Percentiles rank a stretch among this genome's conserved stretches.
phyloP scores from a whole-genome alignment of 2,113 vertebrate species.

The Phyllopteryx taeniolatus region DNA sequence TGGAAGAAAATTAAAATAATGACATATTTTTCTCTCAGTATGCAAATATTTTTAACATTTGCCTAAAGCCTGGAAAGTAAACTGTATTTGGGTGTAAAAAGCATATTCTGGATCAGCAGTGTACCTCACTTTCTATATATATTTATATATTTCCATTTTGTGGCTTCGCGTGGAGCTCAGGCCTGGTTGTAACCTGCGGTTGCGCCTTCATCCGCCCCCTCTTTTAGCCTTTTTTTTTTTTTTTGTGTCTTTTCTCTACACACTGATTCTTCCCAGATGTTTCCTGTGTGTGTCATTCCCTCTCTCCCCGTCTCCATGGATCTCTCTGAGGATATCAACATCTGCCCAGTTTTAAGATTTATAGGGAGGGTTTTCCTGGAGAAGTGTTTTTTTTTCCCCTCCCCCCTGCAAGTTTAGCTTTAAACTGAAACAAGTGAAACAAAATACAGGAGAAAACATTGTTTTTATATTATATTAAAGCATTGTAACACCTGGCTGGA shows the following conservation, averaged over 20 bases:
- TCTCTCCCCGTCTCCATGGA: conserved; percentile 12
- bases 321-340: conserved; percentile 46
- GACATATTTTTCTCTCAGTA: background rate
- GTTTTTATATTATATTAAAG: background rate
- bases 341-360: conserved; percentile 53
- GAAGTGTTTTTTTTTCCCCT: background rate
- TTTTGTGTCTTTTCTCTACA: conserved; percentile 42
- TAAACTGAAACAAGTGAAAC: background rate
- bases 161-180: conserved; percentile 45
- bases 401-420: background rate
- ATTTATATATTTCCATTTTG: conserved; percentile 39
- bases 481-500: background rate
- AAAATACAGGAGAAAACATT: background rate
- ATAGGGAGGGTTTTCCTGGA: conserved; percentile 42
- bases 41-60: conserved; percentile 28
- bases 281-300: conserved; percentile 71
- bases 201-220: conserved; percentile 54
- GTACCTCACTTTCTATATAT: background rate
- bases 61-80: conserved; percentile 14
- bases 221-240: conserved; percentile 19
- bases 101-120: background rate
- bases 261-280: conserved; percentile 77
- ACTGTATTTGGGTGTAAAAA: background rate
- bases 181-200: conserved; percentile 72
- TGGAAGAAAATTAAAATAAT: background rate